Evolutionary conservation across 2,113 vertebrate species (phyloP), one percentile per base, ranked within the genome.

Genomic region (Oncorhynchus tshawytscha): DNA sequence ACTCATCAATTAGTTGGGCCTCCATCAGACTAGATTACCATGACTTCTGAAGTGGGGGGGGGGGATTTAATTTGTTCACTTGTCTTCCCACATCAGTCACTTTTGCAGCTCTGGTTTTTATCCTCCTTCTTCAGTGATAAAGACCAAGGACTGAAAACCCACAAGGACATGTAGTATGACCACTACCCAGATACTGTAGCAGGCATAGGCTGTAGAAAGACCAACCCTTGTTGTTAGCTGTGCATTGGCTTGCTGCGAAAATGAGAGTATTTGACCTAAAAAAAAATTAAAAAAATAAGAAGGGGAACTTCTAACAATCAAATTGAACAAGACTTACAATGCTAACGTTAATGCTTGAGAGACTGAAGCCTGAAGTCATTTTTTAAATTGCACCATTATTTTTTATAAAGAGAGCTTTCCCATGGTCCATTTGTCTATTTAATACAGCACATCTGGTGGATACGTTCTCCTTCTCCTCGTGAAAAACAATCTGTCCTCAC

Each of bases 371-470:
- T 84, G 72, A 72, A 81, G 78, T 82, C 54, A 71, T 81, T 80
- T 31, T 86, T 78, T 27, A 74, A 77, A 82, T 76, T 81, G 80
- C 71, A 73, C 78, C 70, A 80, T 87, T 81, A 84, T 82, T 85
- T 84, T 84, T 81, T 72, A 74, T 70, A 71, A 84, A 34, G 74
- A 20, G 75, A 74, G 66, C 68, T 85, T 83, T 84, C 84, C 81
- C 81, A 82, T 82, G 83, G 72, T 82, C 81, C 74, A 82, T 85
- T 82, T 84, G 71, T 81, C 77, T 75, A 13, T 88, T 81, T 78
- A 82, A 81, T 81, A 81, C 79, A 72, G 80, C 76, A 86, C 85
- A 88, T 91, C 87, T 91, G 90, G 77, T 75, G 45, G 75, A 86
- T 77, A 72, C 75, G 86, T 88, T 84, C 82, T 70, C 69, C 77